phyloP scores from a whole-genome alignment of 1,140 invertebrate species.

The Aleiodes sp. region DNA sequence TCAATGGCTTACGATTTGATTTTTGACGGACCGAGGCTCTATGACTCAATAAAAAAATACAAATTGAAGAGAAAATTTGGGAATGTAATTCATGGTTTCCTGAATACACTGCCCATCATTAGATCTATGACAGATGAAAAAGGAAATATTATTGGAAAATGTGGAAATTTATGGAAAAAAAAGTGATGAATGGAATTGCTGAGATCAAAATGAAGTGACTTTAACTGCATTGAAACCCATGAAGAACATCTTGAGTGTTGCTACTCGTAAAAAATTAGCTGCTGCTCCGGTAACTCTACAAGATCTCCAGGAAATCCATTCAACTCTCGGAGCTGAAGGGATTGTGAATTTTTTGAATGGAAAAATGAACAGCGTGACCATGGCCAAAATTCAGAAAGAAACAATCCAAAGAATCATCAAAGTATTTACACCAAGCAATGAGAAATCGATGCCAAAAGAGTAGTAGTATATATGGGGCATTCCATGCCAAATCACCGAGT shows the following conservation, averaged over 20 bases:
- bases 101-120: conserved; percentile 19
- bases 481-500: too few species aligned
- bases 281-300: neutral
- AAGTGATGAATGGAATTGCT: neutral
- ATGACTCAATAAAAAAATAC: conserved; percentile 12
- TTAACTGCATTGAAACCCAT: neutral
- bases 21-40: conserved; percentile 29
- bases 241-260: neutral
- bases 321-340: conserved; percentile 2
- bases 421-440: neutral
- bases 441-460: conserved; percentile 6
- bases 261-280: conserved; percentile 7
- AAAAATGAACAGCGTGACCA: neutral
- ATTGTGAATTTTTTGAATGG: neutral
- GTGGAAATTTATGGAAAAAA: neutral
- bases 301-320: neutral
- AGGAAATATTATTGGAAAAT: conserved; percentile 10
- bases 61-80: neutral
- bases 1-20: conserved; percentile 17
- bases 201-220: conserved; percentile 8
- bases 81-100: conserved; percentile 11
- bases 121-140: neutral
- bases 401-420: conserved; percentile 9
- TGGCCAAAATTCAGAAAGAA: neutral
- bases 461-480: too few species aligned